Evolutionary conservation across 1,140 invertebrate genomes (phyloP).

Genomic region (Trypoxylus dichotomus): DNA sequence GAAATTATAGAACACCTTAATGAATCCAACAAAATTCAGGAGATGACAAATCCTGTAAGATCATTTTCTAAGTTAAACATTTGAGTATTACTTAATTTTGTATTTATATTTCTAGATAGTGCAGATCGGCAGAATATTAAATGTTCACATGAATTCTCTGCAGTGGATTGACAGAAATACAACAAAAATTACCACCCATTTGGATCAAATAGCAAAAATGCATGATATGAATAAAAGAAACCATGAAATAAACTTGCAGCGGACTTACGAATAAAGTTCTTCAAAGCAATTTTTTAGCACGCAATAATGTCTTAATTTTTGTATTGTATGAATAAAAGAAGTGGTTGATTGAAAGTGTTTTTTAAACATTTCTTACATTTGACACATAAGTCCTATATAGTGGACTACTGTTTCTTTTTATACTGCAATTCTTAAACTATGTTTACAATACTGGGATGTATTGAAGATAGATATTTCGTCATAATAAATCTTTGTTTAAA

Average conservation of each 20-base stretch:
- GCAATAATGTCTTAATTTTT: neutral
- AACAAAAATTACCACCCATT: constrained; percentile 70
- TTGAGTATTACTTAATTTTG: neutral
- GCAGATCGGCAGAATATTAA: constrained; percentile 90
- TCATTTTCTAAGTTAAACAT: constrained; percentile 33
- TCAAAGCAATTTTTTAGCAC: neutral
- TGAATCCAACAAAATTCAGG: constrained; percentile 80
- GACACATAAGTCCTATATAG: too few relatives aligned
- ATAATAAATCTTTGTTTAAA: too few relatives aligned
- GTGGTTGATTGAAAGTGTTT: too few relatives aligned
- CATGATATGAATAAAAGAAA: constrained; percentile 70
- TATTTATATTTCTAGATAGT: constrained; percentile 65
- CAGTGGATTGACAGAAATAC: constrained; percentile 88
- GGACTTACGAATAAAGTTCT: constrained; percentile 34
- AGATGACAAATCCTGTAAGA: constrained; percentile 82
- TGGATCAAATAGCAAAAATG: constrained; percentile 82
- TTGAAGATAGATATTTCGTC: too few relatives aligned
- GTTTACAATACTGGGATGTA: too few relatives aligned
- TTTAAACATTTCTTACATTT: too few relatives aligned
- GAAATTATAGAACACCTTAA: constrained; percentile 95
- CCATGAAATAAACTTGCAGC: constrained; percentile 38
- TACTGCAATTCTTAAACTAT: too few relatives aligned
- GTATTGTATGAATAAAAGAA: too few relatives aligned
- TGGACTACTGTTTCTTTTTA: too few relatives aligned
- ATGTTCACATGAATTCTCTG: constrained; percentile 94